phyloP scores from a whole-genome alignment of 2,113 vertebrate species.

The Corythoichthys haematopterus region DNA sequence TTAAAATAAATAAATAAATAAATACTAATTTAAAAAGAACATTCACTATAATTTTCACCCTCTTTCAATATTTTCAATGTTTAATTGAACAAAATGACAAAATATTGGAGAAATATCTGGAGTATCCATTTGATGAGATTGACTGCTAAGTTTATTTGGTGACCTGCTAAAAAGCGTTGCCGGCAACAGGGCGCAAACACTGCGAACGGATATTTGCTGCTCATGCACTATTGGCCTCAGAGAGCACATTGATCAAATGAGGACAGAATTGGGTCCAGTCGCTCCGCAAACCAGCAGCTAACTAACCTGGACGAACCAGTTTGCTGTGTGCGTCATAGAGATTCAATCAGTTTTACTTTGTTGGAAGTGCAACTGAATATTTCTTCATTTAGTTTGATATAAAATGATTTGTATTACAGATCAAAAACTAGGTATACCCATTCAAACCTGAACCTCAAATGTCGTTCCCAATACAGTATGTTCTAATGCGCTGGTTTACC shows the following conservation, averaged over 20 bases:
- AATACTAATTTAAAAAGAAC: neutral
- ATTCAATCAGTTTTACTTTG: neutral
- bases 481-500: neutral
- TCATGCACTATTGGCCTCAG: slow-evolving; percentile 20
- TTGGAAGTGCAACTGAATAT: neutral
- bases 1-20: neutral
- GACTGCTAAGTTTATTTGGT: slow-evolving; percentile 26
- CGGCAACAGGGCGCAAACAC: neutral
- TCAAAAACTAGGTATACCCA: neutral
- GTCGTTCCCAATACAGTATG: neutral
- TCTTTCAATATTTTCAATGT: too few relatives aligned
- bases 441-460: neutral
- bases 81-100: neutral
- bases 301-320: slow-evolving; percentile 1
- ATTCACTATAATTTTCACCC: neutral
- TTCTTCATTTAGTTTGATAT: neutral
- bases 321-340: neutral
- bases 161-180: slow-evolving; percentile 26
- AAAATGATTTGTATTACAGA: neutral
- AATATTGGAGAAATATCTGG: neutral
- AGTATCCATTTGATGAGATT: neutral
- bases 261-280: slow-evolving; percentile 44
- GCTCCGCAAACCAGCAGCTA: slow-evolving; percentile 11
- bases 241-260: slow-evolving; percentile 46
- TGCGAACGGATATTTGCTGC: slow-evolving; percentile 27